Evolutionary conservation across 2,888 invertebrate genomes (phyloP), one percentile per base, ranked within the genome.

Genomic region (Lasioglossum villosulum): DNA sequence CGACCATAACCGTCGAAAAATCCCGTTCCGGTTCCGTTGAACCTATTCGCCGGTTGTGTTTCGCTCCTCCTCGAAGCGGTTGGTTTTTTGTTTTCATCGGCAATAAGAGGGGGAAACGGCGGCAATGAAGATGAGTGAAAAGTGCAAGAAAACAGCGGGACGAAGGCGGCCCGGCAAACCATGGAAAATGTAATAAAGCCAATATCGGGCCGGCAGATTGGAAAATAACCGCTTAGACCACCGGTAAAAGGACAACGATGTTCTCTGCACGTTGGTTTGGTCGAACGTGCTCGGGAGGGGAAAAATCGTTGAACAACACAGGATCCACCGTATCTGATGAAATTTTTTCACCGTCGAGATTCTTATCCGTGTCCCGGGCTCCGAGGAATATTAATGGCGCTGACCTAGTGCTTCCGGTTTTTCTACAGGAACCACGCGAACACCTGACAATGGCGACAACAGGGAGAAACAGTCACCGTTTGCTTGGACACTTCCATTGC

Each of bases 121-220:
- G 71, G 81, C 81, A 86, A 86, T 79, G 78, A 80, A 70, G 77
- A 79, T 73, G 87, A 78, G 80, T 72, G 84, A 78, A 79, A 68
- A 72, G 80, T 56, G 23, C 16, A 8, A 52, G 68, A 39, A 75
- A 72, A 59, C 66, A 37, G 39, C 10, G 73, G 73, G 45, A 27
- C 63, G 34, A 71, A n/a, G 71, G 73, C 76, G 37, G 68, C 52
- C 39, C 37, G 63, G 72, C 45, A n/a, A 66, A 75, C 80, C 27
- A 78, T 70, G 84, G 79, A 4, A 86, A 91, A 90, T 80, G 91
- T 87, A 89, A 92, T 92, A 92, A 92, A 91, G 87, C 90, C 86
- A 84, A 90, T 87, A 91, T 91, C 89, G 90, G 79, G 48, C 83
- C 83, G 83, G 80, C 87, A 89, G 92, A 92, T 92, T 91, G 91